Percentiles rank a stretch among this genome's conserved stretches.
Evolutionary conservation across 2,797 vertebrate species (phyloP).

Genomic region (Spinus olivaceus): DNA sequence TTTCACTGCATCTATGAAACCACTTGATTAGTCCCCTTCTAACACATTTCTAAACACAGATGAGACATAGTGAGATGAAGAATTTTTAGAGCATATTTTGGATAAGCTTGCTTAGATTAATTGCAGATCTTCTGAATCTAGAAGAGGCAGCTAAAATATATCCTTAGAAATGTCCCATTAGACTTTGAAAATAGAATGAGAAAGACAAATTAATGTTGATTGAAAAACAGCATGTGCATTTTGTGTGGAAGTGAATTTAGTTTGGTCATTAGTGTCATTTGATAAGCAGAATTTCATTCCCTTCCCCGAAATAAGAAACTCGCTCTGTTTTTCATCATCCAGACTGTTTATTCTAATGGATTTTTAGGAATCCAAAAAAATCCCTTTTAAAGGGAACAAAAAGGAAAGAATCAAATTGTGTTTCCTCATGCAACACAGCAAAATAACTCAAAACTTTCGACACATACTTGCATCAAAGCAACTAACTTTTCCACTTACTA

Average conservation of each 20-base stretch:
- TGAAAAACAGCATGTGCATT: slow-evolving; percentile 10
- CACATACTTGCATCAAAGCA: neutral
- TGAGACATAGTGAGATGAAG: neutral
- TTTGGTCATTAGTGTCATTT: neutral
- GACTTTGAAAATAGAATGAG: slow-evolving; percentile 19
- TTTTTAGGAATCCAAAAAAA: neutral
- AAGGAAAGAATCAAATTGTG: neutral
- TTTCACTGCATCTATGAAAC: neutral
- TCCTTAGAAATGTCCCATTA: slow-evolving; percentile 18
- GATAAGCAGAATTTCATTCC: neutral
- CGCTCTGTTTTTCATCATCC: neutral
- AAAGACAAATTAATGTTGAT: neutral
- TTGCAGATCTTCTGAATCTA: neutral
- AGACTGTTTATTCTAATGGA: neutral
- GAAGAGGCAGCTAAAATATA: neutral
- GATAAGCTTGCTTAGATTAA: neutral
- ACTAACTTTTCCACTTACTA: neutral
- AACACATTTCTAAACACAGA: neutral
- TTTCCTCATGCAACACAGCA: neutral
- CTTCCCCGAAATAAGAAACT: neutral
- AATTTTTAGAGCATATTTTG: neutral
- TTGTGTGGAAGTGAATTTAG: neutral
- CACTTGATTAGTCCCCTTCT: slow-evolving; percentile 11
- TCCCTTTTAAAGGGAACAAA: neutral
- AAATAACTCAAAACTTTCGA: neutral